Base-by-base conservation (phyloP, 2,888 invertebrate species). In the Epirrhoe tristata region DNA sequence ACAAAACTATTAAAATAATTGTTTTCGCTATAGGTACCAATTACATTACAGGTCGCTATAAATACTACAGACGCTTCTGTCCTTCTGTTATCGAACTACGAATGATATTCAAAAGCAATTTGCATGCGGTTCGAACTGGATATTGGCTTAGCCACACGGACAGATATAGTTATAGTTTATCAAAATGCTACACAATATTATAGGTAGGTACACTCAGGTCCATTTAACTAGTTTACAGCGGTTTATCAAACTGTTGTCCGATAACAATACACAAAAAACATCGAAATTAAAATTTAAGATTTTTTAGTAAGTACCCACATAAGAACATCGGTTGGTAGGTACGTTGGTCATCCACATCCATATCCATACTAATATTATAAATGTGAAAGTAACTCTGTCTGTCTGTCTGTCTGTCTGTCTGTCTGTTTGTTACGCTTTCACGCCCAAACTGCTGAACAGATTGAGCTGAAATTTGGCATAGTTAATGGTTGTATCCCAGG, bases 41-140 rank as follows among this genome's bases (percentile, higher is more conserved):
- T 14, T 48, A 14, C 16, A 48, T 48, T 48, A 1, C 6, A 14
- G 16, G 12, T 43, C 43, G 4, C 10, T 43, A 12, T 48, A 7
- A 6, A 14, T 14, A 46, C n/a, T n/a, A 6, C 14, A 16, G 16
- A 2, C 48, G 14, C 0, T 48, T 48, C 16, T 48, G 48, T n/a
- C n/a, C n/a, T n/a, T n/a, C n/a, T n/a, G 16, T 48, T 16, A 16
- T 48, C 48, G 16, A 16, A 48, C 14, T 48, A 16, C 48, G 48
- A 48, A 48, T 48, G 48, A 16, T 14, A 16, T 48, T 48, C 48
- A 16, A 48, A 16, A 14, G 48, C 48, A 48, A 48, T 48, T 48
- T 48, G 48, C 14, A 48, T 48, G 48, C 48, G 48, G 48, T 16
- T 48, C 7, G 14, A 16, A 7, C 16, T 48, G 48, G 14, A 16